Evolutionary conservation across 2,113 vertebrate genomes (phyloP).

Genomic region (Callionymus lyra): DNA sequence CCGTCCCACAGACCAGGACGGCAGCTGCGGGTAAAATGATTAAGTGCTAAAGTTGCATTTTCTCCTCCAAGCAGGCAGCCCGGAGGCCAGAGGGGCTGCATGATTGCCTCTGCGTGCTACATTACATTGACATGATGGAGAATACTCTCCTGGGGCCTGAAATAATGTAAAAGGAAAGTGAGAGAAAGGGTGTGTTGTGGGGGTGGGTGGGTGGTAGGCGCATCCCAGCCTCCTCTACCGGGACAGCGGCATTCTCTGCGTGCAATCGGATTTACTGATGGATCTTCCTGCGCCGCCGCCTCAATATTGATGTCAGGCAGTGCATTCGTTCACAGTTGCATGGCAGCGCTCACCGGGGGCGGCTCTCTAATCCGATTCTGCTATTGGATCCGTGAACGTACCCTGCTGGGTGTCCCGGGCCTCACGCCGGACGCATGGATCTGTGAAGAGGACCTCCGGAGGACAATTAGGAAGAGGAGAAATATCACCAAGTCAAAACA

Average conservation of each 20-base stretch:
- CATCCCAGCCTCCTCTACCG: constrained; percentile 45
- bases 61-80: constrained; percentile 47
- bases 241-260: constrained; percentile 57
- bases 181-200: no score
- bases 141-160: constrained; percentile 60
- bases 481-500: constrained; percentile 13
- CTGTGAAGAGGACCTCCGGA: constrained; percentile 38
- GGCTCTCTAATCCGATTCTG: constrained; percentile 62
- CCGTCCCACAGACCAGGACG: constrained; percentile 36
- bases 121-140: constrained; percentile 67
- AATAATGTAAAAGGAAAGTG: constrained; percentile 65
- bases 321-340: constrained; percentile 54
- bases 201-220: constrained; percentile 11
- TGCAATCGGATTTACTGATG: constrained; percentile 68
- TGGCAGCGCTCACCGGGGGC: constrained; percentile 34
- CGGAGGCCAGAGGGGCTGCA: constrained; percentile 49
- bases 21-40: constrained; percentile 53
- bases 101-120: constrained; percentile 68
- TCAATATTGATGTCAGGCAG: constrained; percentile 62
- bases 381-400: constrained; percentile 57
- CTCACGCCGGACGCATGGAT: constrained; percentile 33
- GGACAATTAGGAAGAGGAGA: constrained; percentile 41
- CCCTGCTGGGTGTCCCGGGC: constrained; percentile 59
- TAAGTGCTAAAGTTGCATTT: constrained; percentile 65
- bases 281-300: constrained; percentile 52